Percentiles rank a stretch among this genome's conserved stretches.
Evolutionary conservation across 2,888 invertebrate species (phyloP).

Genomic region (Aquatica leii): DNA sequence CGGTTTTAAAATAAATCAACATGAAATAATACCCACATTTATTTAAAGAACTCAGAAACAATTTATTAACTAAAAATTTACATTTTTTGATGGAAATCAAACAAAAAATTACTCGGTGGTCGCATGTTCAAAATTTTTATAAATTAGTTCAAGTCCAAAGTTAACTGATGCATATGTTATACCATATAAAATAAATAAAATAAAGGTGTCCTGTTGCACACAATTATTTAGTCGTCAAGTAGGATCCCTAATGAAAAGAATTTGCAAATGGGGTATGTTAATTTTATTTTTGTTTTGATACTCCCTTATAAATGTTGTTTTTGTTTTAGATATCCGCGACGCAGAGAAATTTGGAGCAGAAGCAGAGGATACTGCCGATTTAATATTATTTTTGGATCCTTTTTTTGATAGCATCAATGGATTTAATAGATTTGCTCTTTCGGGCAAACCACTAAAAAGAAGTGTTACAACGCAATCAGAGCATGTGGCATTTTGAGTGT

Average conservation of each 20-base stretch:
- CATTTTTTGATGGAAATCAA: not conserved
- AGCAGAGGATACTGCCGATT: no score
- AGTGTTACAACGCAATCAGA: no score
- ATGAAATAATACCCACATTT: not conserved
- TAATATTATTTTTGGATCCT: no score
- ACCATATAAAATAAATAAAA: no score
- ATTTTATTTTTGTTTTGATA: not conserved
- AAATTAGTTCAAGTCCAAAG: not conserved
- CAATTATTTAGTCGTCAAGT: no score
- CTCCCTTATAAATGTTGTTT: not conserved
- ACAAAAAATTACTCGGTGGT: not conserved
- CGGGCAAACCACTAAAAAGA: not conserved
- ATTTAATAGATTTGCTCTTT: not conserved
- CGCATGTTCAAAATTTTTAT: not conserved
- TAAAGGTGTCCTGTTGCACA: no score
- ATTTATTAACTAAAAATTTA: no score
- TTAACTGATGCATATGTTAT: not conserved
- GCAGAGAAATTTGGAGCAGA: no score
- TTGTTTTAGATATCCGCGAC: no score
- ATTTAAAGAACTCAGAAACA: not conserved
- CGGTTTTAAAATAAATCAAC: slow-evolving; percentile 1
- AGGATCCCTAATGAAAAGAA: no score
- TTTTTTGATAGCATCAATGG: slow-evolving; percentile 6
- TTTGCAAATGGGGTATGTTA: no score
- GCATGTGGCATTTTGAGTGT: not conserved